phyloP scores from a whole-genome alignment of 1,140 invertebrate species.

The Aphaenogaster ashmeadi region DNA sequence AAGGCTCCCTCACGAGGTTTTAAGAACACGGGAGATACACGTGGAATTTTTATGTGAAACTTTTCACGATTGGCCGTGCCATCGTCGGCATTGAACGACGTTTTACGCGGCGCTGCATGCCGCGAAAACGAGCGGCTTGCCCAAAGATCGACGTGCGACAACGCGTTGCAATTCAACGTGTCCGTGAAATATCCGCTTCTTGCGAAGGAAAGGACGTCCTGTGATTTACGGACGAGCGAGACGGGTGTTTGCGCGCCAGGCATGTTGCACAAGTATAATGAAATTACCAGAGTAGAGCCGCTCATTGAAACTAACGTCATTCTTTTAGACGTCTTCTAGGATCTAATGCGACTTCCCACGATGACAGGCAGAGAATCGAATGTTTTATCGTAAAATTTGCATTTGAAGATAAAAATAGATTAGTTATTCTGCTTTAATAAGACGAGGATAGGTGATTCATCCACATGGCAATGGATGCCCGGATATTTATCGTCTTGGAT shows the following conservation, averaged over 20 bases:
- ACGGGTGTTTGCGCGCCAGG: not conserved
- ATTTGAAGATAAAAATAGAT: not conserved
- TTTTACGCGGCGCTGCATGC: conserved; percentile 1
- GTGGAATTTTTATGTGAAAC: not conserved
- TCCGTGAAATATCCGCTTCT: conserved; percentile 28
- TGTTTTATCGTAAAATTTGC: not conserved
- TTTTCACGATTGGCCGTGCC: not conserved
- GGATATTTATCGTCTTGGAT: not conserved
- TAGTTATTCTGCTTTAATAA: not conserved
- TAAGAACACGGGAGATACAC: not conserved
- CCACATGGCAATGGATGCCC: not conserved
- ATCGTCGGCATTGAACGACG: not conserved
- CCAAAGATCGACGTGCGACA: not conserved
- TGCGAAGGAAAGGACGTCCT: not conserved
- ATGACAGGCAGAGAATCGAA: not conserved
- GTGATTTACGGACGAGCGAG: not conserved
- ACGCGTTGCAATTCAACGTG: conserved; percentile 11
- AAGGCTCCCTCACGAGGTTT: not conserved
- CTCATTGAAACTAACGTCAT: not conserved
- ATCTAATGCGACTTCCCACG: not conserved
- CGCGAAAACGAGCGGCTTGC: conserved; percentile 1
- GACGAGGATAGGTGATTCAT: not conserved
- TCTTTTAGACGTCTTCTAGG: not conserved
- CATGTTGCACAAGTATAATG: not conserved
- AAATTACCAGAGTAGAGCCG: conserved; percentile 14